Conservation (phyloP, 2,113 vertebrate genomes). For the Malurus elegans region DNA sequence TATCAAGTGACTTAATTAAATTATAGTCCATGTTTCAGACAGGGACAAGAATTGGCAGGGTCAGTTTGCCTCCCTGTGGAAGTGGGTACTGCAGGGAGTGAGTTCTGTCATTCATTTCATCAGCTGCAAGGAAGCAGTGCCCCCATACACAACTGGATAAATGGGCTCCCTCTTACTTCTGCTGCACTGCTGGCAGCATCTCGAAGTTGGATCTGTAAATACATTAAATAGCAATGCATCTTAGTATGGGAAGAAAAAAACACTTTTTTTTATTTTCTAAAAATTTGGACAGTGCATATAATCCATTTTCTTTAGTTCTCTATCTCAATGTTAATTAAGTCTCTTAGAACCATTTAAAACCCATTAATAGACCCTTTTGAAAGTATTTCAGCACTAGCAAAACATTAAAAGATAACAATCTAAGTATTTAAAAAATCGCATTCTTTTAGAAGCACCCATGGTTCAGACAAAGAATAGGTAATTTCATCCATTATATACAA, state of each 20-base stretch:
- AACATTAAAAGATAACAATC: slow-evolving; percentile 20
- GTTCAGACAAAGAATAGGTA: not conserved
- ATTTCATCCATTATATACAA: not conserved
- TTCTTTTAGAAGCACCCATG: not conserved
- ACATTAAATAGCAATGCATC: not conserved
- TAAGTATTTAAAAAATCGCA: not conserved
- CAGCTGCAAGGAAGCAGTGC: not conserved
- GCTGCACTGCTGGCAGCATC: not conserved
- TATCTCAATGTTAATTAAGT: not conserved
- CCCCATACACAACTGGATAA: not conserved
- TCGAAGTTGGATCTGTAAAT: not conserved
- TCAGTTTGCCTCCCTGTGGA: not conserved
- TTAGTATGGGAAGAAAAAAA: not conserved
- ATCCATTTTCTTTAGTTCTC: not conserved
- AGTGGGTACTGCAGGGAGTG: not conserved
- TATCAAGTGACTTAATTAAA: not conserved
- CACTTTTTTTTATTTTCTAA: not conserved
- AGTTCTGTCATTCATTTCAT: not conserved
- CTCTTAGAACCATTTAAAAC: not conserved
- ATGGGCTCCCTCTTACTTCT: not conserved
- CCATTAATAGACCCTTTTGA: not conserved
- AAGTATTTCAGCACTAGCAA: not conserved
- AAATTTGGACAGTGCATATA: not conserved
- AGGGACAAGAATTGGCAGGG: not conserved
- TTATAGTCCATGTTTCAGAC: not conserved